Evolutionary conservation across 2,113 vertebrate species (phyloP).

Genomic region (Saccopteryx leptura): DNA sequence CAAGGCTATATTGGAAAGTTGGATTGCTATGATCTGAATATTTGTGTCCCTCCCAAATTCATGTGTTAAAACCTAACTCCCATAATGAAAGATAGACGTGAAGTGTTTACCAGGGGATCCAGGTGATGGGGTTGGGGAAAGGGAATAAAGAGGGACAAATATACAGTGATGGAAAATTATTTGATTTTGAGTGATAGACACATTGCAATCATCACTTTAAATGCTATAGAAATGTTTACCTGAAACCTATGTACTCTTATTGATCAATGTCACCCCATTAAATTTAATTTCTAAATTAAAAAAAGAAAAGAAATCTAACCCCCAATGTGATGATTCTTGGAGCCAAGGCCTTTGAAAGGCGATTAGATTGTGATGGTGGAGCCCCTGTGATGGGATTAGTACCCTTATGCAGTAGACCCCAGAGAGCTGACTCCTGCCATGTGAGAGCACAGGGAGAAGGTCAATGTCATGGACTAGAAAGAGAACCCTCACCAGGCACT

Average conservation of each 20-base stretch:
- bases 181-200: no score
- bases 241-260: no score
- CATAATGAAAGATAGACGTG: no score
- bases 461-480: not conserved
- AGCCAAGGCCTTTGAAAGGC: not conserved
- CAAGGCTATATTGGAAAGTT: rapidly evolving
- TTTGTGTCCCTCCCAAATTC: not conserved
- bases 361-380: rapidly evolving
- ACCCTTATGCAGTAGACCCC: not conserved
- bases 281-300: no score
- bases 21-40: not conserved
- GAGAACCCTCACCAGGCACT: not conserved
- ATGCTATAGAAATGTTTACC: no score
- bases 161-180: no score
- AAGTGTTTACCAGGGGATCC: no score
- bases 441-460: not conserved
- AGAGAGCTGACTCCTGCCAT: not conserved
- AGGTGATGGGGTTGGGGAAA: no score
- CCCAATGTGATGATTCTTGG: not conserved
- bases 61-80: rapidly evolving
- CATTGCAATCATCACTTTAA: no score
- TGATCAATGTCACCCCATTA: no score
- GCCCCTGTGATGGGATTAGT: not conserved
- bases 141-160: no score
- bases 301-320: no score